Percentiles rank a stretch among this genome's conserved stretches.
Conservation (phyloP, 2,113 vertebrate genomes). For the Eptatretus burgeri region DNA sequence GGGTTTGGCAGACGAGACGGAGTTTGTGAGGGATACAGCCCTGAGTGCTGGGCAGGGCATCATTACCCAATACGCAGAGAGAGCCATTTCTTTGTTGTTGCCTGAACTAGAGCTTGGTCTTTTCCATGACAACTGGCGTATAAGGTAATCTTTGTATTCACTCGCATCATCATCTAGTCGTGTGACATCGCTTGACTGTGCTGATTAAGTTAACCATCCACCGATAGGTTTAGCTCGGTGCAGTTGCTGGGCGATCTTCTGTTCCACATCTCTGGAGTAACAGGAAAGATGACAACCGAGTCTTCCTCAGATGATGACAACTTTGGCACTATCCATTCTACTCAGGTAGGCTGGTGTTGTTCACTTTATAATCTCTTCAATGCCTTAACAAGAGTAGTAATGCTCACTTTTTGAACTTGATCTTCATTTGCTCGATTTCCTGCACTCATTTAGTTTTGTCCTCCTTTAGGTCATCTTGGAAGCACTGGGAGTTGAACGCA, state of each 20-base stretch:
- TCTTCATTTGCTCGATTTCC: no score
- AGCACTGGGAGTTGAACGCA: conserved; percentile 52
- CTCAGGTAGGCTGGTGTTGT: conserved; percentile 26
- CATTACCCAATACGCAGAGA: conserved; percentile 89
- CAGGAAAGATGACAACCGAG: conserved; percentile 97
- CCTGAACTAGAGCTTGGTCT: conserved; percentile 91
- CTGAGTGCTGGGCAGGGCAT: conserved; percentile 65
- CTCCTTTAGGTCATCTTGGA: conserved; percentile 48
- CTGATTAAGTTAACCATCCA: neutral
- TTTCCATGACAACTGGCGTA: conserved; percentile 89
- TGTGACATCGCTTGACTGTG: neutral
- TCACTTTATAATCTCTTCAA: neutral
- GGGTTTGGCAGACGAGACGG: conserved; percentile 87
- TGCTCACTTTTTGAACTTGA: no score
- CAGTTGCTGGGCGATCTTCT: conserved; percentile 86
- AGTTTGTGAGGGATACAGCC: conserved; percentile 82
- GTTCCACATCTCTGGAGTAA: conserved; percentile 91
- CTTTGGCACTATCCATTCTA: conserved; percentile 80
- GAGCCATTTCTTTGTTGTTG: conserved; percentile 55
- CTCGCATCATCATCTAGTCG: neutral
- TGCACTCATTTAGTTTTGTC: neutral
- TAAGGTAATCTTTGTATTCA: conserved; percentile 25
- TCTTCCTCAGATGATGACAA: conserved; percentile 92
- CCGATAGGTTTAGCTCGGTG: conserved; percentile 67
- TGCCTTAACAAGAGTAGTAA: neutral